These are phyloP conservation scores for Rhabdophis nuchalis DNA, from an alignment of 2,797 vertebrate species.

Conservation along the genomic window DNA sequence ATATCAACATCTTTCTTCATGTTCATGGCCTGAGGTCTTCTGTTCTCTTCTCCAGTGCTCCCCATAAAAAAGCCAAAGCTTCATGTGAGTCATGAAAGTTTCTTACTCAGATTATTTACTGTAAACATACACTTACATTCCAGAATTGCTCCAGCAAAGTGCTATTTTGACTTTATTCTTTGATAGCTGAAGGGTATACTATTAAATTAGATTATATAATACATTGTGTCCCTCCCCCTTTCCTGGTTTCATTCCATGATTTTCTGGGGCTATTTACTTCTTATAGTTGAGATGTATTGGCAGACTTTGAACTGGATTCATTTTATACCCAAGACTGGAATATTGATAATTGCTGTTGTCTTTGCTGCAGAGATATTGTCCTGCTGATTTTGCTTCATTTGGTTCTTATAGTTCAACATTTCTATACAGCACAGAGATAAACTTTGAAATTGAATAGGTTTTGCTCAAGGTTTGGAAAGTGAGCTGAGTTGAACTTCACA, in stretches of 20 bases:
- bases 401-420: not conserved
- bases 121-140: slow-evolving; percentile 45
- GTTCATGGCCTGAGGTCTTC: not conserved
- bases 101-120: slow-evolving; percentile 44
- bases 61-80: not conserved
- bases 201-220: slow-evolving; percentile 37
- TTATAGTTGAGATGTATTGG: not conserved
- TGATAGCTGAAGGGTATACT: slow-evolving; percentile 25
- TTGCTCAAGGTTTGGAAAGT: not conserved
- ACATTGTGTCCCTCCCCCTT: slow-evolving; percentile 1
- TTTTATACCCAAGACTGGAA: not conserved
- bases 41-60: not conserved
- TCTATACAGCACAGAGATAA: not conserved
- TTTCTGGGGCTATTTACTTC: not conserved
- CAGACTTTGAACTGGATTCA: not conserved
- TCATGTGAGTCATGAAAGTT: slow-evolving; percentile 29
- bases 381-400: not conserved
- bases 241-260: not conserved
- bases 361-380: not conserved
- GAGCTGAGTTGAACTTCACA: not conserved
- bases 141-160: slow-evolving; percentile 34
- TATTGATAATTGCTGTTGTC: not conserved
- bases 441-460: not conserved
- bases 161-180: slow-evolving; percentile 31
- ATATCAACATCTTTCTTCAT: not conserved